Evolutionary conservation across 2,797 vertebrate species (phyloP).

Genomic region (Poecilia wingei): DNA sequence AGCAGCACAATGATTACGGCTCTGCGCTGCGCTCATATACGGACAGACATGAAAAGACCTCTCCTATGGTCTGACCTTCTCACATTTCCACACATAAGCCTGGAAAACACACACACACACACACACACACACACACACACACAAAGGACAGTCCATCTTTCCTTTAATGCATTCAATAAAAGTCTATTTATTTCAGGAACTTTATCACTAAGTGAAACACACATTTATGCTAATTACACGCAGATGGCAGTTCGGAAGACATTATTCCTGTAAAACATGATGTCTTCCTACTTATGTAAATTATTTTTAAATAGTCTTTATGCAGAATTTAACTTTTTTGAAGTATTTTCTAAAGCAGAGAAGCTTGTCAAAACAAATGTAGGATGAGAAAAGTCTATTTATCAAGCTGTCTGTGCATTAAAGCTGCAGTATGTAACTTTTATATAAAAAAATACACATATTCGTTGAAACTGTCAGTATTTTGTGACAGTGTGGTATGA

Average conservation of each 20-base stretch:
- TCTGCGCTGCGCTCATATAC: slow-evolving; percentile 54
- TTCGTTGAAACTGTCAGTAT: too few relatives aligned
- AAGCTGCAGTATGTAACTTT: too few relatives aligned
- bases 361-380: neutral
- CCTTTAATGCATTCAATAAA: too few relatives aligned
- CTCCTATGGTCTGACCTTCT: slow-evolving; percentile 74
- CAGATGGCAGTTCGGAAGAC: too few relatives aligned
- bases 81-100: slow-evolving; percentile 31
- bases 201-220: too few relatives aligned
- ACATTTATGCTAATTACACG: too few relatives aligned
- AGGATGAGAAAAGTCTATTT: neutral
- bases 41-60: slow-evolving; percentile 74
- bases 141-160: neutral
- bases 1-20: slow-evolving; percentile 37
- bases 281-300: neutral
- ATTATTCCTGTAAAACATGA: too few relatives aligned
- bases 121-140: neutral
- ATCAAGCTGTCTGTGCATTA: neutral
- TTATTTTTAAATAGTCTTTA: neutral
- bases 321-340: neutral
- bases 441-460: too few relatives aligned
- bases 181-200: too few relatives aligned
- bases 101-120: slow-evolving; percentile 14
- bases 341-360: neutral
- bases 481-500: too few relatives aligned